Conservation (phyloP, 30 jellyfish, hydroid and myxozoan species). For the Pelagia noctiluca region DNA sequence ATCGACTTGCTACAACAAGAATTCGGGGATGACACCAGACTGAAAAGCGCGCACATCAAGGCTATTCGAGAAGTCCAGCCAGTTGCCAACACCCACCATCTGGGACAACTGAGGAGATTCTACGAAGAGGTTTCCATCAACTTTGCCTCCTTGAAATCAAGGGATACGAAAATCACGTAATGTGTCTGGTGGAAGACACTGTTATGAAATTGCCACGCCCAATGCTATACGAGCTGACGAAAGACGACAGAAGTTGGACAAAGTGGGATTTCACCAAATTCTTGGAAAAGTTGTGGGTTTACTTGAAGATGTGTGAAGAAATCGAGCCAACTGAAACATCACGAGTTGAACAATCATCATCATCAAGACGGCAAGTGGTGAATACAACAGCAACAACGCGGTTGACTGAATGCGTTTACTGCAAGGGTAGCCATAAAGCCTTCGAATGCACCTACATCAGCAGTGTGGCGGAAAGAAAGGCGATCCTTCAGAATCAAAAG, state of each 20-base stretch:
- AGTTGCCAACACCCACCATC: neutral
- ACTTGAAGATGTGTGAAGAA: conserved; percentile 19
- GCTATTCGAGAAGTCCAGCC: neutral
- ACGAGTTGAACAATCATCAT: neutral
- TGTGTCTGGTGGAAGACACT: conserved; percentile 20
- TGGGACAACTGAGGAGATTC: conserved; percentile 17
- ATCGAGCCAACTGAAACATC: conserved; percentile 11
- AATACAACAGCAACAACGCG: neutral
- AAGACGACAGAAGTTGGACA: conserved; percentile 6
- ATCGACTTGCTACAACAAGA: neutral
- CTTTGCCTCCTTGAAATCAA: conserved; percentile 7
- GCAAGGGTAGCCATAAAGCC: conserved; percentile 4
- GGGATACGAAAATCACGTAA: conserved; percentile 20
- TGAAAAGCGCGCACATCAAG: neutral
- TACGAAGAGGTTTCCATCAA: conserved; percentile 21
- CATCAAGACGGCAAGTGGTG: neutral
- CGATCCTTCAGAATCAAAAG: neutral
- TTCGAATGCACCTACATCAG: neutral
- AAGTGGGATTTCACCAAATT: neutral
- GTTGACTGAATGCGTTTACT: neutral
- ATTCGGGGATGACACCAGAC: conserved; percentile 12
- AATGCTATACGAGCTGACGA: conserved; percentile 2
- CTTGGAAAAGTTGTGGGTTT: conserved; percentile 7
- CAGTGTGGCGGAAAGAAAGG: neutral
- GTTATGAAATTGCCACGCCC: conserved; percentile 12